phyloP scores from a whole-genome alignment of 2,888 invertebrate species.

The Hydrotaea diabolus region DNA sequence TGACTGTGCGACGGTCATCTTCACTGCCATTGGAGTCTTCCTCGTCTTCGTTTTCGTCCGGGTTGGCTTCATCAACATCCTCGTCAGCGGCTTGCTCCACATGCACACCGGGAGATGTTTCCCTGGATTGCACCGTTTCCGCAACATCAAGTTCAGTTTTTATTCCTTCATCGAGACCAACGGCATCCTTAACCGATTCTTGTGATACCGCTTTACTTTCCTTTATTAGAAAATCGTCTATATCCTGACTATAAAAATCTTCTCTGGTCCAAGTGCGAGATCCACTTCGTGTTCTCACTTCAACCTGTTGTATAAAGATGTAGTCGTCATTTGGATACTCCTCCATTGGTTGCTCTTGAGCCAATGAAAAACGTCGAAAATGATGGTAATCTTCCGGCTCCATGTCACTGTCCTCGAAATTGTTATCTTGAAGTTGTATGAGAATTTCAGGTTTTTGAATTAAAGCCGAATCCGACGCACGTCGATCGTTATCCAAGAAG shows the following conservation, averaged over 20 bases:
- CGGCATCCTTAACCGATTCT: too few species aligned
- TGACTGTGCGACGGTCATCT: slow-evolving; percentile 79
- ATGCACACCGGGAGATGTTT: background rate
- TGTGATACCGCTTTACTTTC: background rate
- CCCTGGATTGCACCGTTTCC: background rate
- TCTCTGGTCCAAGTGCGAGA: slow-evolving; percentile 75
- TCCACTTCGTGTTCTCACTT: slow-evolving; percentile 75
- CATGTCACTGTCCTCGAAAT: slow-evolving; percentile 65
- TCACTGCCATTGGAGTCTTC: slow-evolving; percentile 76
- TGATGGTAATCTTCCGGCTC: slow-evolving; percentile 80
- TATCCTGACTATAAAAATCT: slow-evolving; percentile 73
- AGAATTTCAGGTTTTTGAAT: slow-evolving; percentile 73
- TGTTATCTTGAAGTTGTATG: slow-evolving; percentile 70
- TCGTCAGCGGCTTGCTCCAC: slow-evolving; percentile 23
- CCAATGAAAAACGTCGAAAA: slow-evolving; percentile 77
- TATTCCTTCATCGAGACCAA: background rate
- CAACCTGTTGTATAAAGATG: slow-evolving; percentile 75
- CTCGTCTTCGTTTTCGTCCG: slow-evolving; percentile 58
- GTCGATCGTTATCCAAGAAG: slow-evolving; percentile 76
- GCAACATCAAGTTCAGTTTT: background rate
- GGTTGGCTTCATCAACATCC: background rate
- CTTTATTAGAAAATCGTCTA: slow-evolving; percentile 45
- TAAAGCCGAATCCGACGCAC: slow-evolving; percentile 78
- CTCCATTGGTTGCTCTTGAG: slow-evolving; percentile 77
- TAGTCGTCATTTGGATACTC: slow-evolving; percentile 77